Evolutionary conservation across 2,113 vertebrate species (phyloP), one percentile per base, ranked within the genome.

Genomic region (Sphaerodactylus townsendi): DNA sequence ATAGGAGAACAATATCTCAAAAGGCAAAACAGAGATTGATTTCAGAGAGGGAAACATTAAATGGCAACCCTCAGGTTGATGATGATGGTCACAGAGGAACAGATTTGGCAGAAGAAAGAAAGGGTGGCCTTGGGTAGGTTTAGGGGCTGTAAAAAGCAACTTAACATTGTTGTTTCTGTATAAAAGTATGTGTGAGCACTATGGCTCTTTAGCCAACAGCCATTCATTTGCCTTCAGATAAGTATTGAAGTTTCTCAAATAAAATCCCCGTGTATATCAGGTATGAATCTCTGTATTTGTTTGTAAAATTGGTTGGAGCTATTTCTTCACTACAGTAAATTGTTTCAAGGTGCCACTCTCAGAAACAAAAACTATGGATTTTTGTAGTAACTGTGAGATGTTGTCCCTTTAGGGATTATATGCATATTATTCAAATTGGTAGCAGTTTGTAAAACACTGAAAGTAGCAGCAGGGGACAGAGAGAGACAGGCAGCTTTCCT

Each of bases 11-110:
- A 37, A 25, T 64, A 66, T n/a, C 19, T n/a, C 33, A n/a, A 46
- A 78, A 79, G n/a, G 72, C 39, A 72, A 59, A 78, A 71, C n/a
- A 62, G 41, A 71, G 30, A 62, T 28, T 79, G 75, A 78, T 79
- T 64, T 64, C 11, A 37, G 50, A 79, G 50, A 59, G 35, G 44
- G 37, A 71, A 39, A 37, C n/a, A 15, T 79, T 11, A 65, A 79
- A 8, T 15, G n/a, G 21, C 66, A 13, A 14, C 76, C 73, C 66
- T 5, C 39, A 53, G 21, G 48, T 62, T 76, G 41, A 17, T 30
- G 19, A 11, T 39, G 10, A 53, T 28, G 50, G 39, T 17, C 21
- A 44, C 37, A 33, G 21, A 44, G 65, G 37, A 11, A 50, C 17
- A 64, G 66, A 33, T 33, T 70, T 4, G 28, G 23, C 14, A 59